Evolutionary conservation across 2,888 invertebrate species (phyloP).

Genomic region (Lacanobia oleracea): DNA sequence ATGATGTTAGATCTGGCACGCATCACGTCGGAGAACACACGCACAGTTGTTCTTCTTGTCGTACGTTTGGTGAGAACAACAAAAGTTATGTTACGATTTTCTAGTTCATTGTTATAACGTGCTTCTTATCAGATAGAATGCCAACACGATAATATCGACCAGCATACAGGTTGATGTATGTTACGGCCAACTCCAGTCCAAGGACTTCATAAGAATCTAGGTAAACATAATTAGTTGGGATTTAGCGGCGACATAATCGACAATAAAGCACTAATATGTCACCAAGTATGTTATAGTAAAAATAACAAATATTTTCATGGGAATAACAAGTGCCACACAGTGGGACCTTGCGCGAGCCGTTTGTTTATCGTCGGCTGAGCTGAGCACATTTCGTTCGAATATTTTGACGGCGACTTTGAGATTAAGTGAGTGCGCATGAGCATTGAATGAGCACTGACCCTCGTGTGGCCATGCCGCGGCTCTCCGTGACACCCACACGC

Average conservation of each 20-base stretch:
- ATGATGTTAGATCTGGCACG: slow-evolving; percentile 8
- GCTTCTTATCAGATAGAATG: slow-evolving; percentile 36
- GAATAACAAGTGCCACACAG: slow-evolving; percentile 63
- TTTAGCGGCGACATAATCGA: slow-evolving; percentile 59
- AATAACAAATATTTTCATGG: slow-evolving; percentile 70
- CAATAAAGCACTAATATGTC: slow-evolving; percentile 66
- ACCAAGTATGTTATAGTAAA: slow-evolving; percentile 62
- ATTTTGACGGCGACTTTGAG: slow-evolving; percentile 42
- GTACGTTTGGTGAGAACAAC: slow-evolving; percentile 4
- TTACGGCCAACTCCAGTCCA: slow-evolving; percentile 42
- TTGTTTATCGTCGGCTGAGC: slow-evolving; percentile 20
- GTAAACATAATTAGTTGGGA: slow-evolving; percentile 58
- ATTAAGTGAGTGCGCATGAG: slow-evolving; percentile 32
- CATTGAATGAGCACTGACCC: slow-evolving; percentile 51
- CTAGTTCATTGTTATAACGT: slow-evolving; percentile 42
- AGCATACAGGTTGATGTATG: slow-evolving; percentile 33
- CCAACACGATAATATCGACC: slow-evolving; percentile 36
- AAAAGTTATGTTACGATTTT: slow-evolving; percentile 12
- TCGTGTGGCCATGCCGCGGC: slow-evolving; percentile 51
- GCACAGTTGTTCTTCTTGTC: too few relatives aligned
- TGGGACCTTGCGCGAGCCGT: slow-evolving; percentile 49
- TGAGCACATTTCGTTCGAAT: slow-evolving; percentile 28
- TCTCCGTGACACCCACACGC: slow-evolving; percentile 42
- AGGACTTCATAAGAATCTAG: slow-evolving; percentile 61
- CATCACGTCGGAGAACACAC: too few relatives aligned